Base-by-base conservation (phyloP, 2,888 invertebrate genomes). In the Scaptomyza polygonia region DNA sequence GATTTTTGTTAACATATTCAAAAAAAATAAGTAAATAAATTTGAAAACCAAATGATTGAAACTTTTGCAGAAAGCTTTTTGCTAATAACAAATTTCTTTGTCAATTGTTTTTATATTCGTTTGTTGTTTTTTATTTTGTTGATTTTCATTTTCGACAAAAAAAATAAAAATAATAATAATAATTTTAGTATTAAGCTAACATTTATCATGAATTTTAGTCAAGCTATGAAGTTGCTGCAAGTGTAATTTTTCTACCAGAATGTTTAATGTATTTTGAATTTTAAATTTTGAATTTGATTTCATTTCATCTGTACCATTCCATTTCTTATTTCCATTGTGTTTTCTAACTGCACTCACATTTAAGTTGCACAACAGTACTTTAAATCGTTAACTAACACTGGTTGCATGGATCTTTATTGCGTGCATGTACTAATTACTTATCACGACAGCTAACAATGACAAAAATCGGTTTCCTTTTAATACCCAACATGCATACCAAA, bases 161-260 rank as follows among this genome's bases (percentile, higher is more conserved):
- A 39, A 16, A 39, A 36, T 0, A 36, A 14, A 36, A 36, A n/a
- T 6, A 14, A 14, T 56, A n/a, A n/a, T n/a, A 40, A 6, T 44
- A 61, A 63, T 66, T 63, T 77, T 82, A 84, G 82, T 59, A 52
- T 68, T 85, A 86, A 85, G 85, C 80, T 86, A 86, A 87, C 74
- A 81, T 79, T 56, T 11, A 66, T 71, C 71, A 82, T 87, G 68
- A 79, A 86, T 83, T 83, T 83, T 86, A 87, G 89, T 80, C 90
- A 89, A 91, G 91, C 91, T 91, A 91, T 91, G 91, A 91, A 90
- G 91, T 91, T 91, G 91, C 91, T 91, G 89, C 91, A 90, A 91
- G 88, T 87, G 83, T 88, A 67, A 78, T 78, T 69, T 78, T 52
- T 63, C 40, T 66, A 63, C 34, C 45, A 58, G 73, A 72, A 81